Evolutionary conservation across 2,888 invertebrate genomes (phyloP), one percentile per base, ranked within the genome.

Genomic region (Siphlonurus alternatus): DNA sequence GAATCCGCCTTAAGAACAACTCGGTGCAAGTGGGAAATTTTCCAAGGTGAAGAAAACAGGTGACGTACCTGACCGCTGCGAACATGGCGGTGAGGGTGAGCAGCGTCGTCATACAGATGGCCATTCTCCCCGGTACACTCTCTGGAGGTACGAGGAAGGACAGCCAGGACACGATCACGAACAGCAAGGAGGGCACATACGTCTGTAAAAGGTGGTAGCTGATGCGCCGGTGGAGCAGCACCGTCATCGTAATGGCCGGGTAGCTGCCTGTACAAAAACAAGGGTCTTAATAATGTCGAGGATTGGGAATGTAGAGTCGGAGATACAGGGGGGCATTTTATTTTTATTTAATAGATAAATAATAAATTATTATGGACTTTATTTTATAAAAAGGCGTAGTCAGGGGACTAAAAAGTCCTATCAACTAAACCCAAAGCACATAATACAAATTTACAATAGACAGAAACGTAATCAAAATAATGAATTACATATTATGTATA

Each of bases 51-150:
- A n/a, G n/a, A n/a, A n/a, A n/a, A n/a, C n/a, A n/a, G 23, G 51
- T n/a, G 15, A 59, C 67, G 65, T 51, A 68, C 69, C 68, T 66
- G 2, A 68, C 68, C 5, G 67, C 62, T 54, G 67, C 67, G 60
- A 69, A 69, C 68, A 68, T 69, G 63, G 69, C 66, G n/a, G 67
- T 68, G n/a, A 69, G 63, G 1, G 69, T 69, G 61, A 69, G 67
- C n/a, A 69, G 67, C 1, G 69, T 68, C 24, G 69, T 69, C 59
- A 69, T 68, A 22, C 67, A 68, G 23, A 69, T 66, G 3, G 68
- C 68, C 69, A 68, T 69, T 18, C 69, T 38, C 2, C 67, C 69
- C 1, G 69, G 69, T 51, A 69, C 67, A 23, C 66, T 56, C 24
- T 67, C 67, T 1, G 66, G 65, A 18, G 69, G 69, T 23, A 69